Evolutionary conservation across 2,113 vertebrate species (phyloP), one percentile per base, ranked within the genome.

Genomic region (Scartelaos histophorus): DNA sequence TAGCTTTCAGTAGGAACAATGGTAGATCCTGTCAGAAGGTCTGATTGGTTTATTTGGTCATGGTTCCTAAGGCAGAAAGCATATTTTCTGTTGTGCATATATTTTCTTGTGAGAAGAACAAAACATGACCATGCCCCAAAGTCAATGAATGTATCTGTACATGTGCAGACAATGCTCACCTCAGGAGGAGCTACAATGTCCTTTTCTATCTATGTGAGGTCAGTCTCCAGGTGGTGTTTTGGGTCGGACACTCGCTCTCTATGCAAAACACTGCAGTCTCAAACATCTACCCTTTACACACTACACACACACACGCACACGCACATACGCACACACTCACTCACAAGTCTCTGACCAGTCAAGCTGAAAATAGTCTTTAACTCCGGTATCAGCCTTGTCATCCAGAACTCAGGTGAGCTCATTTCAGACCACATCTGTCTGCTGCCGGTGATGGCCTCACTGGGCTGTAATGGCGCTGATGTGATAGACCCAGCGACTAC

Each of bases 301-400:
- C 7, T 11, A 43, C 1, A 43, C 6, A 43, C 38, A 43, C 38
- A 43, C 38, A 43, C 29, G 4, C 29, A 43, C 10, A 43, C 7
- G 10, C 38, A 56, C 53, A 56, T n/a, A n/a, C n/a, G n/a, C 53
- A 56, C 53, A 56, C 53, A 56, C n/a, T 12, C 21, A 54, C 53
- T 22, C 1, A 12, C 10, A 66, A 62, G 24, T 13, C 11, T 22
- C 49, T 15, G 66, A 75, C 46, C 69, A 66, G 67, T 73, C 34
- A 25, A 67, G 70, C 72, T 83, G 68, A 85, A 78, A 82, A 79
- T 67, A 61, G 46, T 73, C 47, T 84, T 75, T 49, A 71, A 69
- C 71, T 66, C 35, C 76, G 19, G 43, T 74, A 78, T 81, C 74
- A 70, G 65, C 45, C 24, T 45, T 45, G 60, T 75, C 74, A 75